Conservation (phyloP, 1,140 invertebrate species). For the Dufourea novaeangliae region DNA sequence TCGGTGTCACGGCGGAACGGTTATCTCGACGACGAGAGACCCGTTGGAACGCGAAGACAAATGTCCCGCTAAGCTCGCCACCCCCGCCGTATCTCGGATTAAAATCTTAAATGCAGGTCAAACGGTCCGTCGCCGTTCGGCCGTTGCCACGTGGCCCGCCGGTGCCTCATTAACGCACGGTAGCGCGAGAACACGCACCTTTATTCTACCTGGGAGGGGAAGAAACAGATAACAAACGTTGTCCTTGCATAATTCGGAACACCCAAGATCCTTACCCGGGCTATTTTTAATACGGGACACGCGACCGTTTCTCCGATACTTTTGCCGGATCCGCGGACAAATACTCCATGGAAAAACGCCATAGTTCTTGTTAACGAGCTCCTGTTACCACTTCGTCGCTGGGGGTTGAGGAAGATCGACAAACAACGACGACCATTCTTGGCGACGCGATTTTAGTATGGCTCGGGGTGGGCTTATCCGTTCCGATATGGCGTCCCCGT, state of each 20-base stretch:
- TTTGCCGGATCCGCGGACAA: too few relatives aligned
- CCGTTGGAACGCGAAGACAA: slow-evolving; percentile 47
- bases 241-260: slow-evolving; percentile 73
- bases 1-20: not conserved
- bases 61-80: slow-evolving; percentile 46
- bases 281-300: slow-evolving; percentile 43
- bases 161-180: slow-evolving; percentile 19
- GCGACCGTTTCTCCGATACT: too few relatives aligned
- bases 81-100: slow-evolving; percentile 59
- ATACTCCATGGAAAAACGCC: too few relatives aligned
- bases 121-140: slow-evolving; percentile 14
- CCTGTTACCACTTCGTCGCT: too few relatives aligned
- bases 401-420: not conserved
- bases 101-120: slow-evolving; percentile 57
- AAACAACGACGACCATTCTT: not conserved
- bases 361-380: too few relatives aligned
- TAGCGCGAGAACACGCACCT: slow-evolving; percentile 56
- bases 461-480: not conserved
- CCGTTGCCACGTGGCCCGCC: slow-evolving; percentile 13
- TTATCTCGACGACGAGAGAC: not conserved
- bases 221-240: slow-evolving; percentile 73
- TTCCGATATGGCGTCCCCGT: slow-evolving; percentile 59
- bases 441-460: not conserved
- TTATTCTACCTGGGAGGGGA: slow-evolving; percentile 57
- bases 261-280: slow-evolving; percentile 1